Percentiles rank a stretch among this genome's conserved stretches.
Conservation (phyloP, 2,113 vertebrate genomes). For the Erythrocercus mccallii region DNA sequence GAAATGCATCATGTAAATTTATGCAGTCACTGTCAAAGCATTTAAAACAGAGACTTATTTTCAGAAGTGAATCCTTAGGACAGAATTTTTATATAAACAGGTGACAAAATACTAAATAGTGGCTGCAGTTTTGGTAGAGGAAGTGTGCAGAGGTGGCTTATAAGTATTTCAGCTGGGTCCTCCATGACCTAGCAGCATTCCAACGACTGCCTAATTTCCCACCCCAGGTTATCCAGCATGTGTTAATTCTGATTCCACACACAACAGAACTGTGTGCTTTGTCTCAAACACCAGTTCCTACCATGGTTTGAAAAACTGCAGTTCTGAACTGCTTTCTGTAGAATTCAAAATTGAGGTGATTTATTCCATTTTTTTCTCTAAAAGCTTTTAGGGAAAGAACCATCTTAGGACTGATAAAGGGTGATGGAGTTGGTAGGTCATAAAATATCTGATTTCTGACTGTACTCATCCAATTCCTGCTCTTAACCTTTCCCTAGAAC, state of each 20-base stretch:
- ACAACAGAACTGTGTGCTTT: neutral
- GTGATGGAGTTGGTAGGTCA: neutral
- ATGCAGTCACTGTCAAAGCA: conserved; percentile 22
- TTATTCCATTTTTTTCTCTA: neutral
- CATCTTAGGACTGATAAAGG: neutral
- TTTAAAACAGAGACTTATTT: conserved; percentile 35
- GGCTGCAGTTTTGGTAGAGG: neutral
- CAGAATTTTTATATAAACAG: conserved; percentile 10
- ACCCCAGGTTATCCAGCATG: neutral
- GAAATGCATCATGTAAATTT: conserved; percentile 9
- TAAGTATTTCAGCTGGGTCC: neutral
- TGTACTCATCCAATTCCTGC: neutral
- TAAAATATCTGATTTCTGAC: neutral
- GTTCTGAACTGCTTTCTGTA: neutral
- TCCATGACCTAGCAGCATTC: neutral
- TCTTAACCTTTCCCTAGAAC: neutral
- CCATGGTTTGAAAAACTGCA: neutral
- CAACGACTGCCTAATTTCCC: neutral
- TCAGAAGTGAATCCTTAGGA: conserved; percentile 1
- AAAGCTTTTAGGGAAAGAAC: neutral
- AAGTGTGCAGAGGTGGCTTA: neutral
- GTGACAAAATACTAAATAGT: neutral
- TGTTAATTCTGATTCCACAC: neutral
- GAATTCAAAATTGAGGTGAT: neutral
- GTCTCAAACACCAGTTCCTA: neutral